A percentile compares a stretch with the other conserved stretches of the same genome.
Conservation (phyloP, 2,888 invertebrate species). For the Synanthedon vespiformis region DNA sequence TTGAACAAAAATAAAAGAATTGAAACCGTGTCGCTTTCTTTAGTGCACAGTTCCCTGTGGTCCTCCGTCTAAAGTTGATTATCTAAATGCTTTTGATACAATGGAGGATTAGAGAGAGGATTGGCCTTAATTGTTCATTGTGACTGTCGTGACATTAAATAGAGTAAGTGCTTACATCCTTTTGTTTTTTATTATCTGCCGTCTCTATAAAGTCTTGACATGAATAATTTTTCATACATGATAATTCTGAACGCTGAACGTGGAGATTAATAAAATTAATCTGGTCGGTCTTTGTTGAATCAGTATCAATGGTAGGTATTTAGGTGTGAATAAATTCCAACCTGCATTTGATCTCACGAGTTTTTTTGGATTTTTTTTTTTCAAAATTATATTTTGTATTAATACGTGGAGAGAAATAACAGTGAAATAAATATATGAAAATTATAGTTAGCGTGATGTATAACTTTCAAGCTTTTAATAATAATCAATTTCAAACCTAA, state of each 20-base stretch:
- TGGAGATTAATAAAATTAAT: too few species aligned
- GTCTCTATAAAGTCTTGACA: neutral
- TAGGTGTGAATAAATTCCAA: too few species aligned
- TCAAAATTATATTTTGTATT: too few species aligned
- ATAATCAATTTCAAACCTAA: too few species aligned
- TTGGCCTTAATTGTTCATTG: conserved; percentile 43
- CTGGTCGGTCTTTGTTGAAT: too few species aligned
- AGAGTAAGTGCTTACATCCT: conserved; percentile 18
- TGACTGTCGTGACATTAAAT: conserved; percentile 11
- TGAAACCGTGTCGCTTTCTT: neutral
- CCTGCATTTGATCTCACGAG: too few species aligned
- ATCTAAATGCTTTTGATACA: conserved; percentile 53
- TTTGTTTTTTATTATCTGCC: conserved; percentile 2
- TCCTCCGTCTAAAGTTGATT: conserved; percentile 34
- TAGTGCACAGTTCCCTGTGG: conserved; percentile 23
- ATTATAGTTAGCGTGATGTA: too few species aligned
- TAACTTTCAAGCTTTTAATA: too few species aligned
- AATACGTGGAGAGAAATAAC: too few species aligned
- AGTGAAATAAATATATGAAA: too few species aligned
- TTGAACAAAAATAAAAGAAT: neutral
- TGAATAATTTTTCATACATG: neutral
- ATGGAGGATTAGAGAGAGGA: conserved; percentile 32
- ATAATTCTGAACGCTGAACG: neutral
- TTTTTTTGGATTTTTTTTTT: too few species aligned
- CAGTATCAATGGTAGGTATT: too few species aligned